Evolutionary conservation across 2,888 invertebrate genomes (phyloP), one percentile per base, ranked within the genome.

Genomic region (Biston stratarius): DNA sequence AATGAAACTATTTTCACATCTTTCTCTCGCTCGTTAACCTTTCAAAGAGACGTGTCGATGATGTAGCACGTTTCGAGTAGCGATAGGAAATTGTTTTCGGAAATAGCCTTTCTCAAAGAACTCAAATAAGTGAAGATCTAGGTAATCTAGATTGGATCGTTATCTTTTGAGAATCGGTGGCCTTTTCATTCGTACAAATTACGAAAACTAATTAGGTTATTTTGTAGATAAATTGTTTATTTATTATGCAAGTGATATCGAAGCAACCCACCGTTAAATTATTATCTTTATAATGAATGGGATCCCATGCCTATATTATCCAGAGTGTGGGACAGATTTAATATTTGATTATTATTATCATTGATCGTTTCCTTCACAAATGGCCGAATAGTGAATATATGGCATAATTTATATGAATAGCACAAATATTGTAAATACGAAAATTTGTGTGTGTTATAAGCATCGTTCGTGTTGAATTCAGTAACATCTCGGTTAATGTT

Each of bases 1-100:
- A 61, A 65, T 60, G 60, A 44, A 49, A 65, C 60, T 65, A 55
- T 60, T 48, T 60, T 59, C 60, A 49, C 65, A 60, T 65, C 60
- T 42, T 60, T 44, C 60, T 62, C 33, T 44, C 11, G 53, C 64
- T 64, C 55, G 60, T 59, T 65, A 65, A 65, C 64, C 60, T 65
- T 63, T 63, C 56, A 57, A 49, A 56, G 49, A 62, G 57, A 63
- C 36, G 57, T 57, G 45, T 59, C 38, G 40, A 59, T 53, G 36
- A 59, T 53, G 58, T 59, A 47, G 47, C 47, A 48, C 55, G 42
- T 42, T 55, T 55, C 55, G 24, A 53, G 55, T 42, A 42, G 55
- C 12, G 15, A 47, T 59, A 52, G 52, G 64, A 59, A 57, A 52
- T 53, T 47, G 53, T 38, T 59, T 64, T 59, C 47, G n/a, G 44